Conservation (phyloP, 2,113 vertebrate species). For the Phylloscopus trochiloides region DNA sequence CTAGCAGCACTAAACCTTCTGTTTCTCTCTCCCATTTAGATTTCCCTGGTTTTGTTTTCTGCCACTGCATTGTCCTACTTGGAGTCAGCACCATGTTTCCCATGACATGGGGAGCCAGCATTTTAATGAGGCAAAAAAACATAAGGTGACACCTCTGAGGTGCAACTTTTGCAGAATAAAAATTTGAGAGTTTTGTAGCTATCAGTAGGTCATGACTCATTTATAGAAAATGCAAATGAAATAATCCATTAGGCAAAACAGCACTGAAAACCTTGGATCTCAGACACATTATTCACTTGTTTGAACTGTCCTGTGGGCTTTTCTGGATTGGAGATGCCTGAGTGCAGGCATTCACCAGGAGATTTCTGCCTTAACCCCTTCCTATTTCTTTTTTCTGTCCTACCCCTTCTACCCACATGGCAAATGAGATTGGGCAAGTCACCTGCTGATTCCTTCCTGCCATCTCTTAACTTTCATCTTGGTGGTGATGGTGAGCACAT, state of each 20-base stretch:
- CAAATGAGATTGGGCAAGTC: background rate
- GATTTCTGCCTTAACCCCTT: background rate
- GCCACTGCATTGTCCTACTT: background rate
- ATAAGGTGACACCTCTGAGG: fast-evolving
- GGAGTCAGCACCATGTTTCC: background rate
- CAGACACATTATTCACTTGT: background rate
- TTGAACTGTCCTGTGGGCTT: background rate
- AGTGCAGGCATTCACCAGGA: background rate
- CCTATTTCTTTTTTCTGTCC: background rate
- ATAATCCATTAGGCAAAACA: background rate
- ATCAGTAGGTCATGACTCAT: background rate
- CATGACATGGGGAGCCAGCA: fast-evolving
- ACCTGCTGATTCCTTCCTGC: background rate
- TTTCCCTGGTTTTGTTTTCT: background rate
- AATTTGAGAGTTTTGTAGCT: background rate
- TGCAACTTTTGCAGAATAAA: background rate
- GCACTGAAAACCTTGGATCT: background rate
- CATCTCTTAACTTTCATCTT: background rate
- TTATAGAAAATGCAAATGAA: background rate
- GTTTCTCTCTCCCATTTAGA: background rate
- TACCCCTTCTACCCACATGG: background rate
- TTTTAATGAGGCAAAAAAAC: background rate
- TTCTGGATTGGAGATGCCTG: background rate
- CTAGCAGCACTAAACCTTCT: background rate
- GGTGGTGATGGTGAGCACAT: fast-evolving